Evolutionary conservation across 2,797 vertebrate genomes (phyloP), one percentile per base, ranked within the genome.

Genomic region (Acipenser oxyrinchus): DNA sequence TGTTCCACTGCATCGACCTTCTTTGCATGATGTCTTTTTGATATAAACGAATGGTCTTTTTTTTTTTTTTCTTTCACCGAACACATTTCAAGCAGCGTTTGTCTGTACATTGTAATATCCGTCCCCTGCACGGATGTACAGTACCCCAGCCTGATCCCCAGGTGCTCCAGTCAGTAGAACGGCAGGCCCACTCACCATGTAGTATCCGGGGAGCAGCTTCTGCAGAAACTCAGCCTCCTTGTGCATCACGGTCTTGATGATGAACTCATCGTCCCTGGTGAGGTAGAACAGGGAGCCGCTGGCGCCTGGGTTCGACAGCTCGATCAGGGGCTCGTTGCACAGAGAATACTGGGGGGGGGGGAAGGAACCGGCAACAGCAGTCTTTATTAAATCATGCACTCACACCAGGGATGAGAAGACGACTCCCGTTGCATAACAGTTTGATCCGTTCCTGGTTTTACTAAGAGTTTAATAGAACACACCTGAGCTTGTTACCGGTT

Each of bases 171-270:
- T 59, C 55, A 49, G 57, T 2, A 55, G 11, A 8, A 59, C 53
- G 9, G 8, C 37, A 48, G 53, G 8, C 15, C 23, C 18, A 77
- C 87, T 53, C 63, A 93, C 95, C 97, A 99, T 99, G 79, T 99
- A 99, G 88, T 99, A 99, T 74, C 97, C 97, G 0, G 97, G 97
- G 65, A 99, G 90, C 73, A 99, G 88, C 74, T 99, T 99, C 87
- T 99, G 97, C 52, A 99, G 86, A 80, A 99, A 99, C 73, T 99
- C 96, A 0, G 96, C 97, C 75, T 99, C 97, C 76, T 99, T 99
- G 86, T 99, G 96, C 95, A 97, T 95, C 77, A 99, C 97, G 0
- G 97, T 99, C 82, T 99, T 99, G 78, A 99, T 94, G 85, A 98
- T 98, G 83, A 99, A 99, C 80, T 98, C 96, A 0, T 98, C 97